A percentile compares a stretch with the other conserved stretches of the same genome.
These are phyloP conservation scores for Oxygymnocypris stewartii DNA, from an alignment of 2,113 vertebrate species.

Conservation along the genomic window DNA sequence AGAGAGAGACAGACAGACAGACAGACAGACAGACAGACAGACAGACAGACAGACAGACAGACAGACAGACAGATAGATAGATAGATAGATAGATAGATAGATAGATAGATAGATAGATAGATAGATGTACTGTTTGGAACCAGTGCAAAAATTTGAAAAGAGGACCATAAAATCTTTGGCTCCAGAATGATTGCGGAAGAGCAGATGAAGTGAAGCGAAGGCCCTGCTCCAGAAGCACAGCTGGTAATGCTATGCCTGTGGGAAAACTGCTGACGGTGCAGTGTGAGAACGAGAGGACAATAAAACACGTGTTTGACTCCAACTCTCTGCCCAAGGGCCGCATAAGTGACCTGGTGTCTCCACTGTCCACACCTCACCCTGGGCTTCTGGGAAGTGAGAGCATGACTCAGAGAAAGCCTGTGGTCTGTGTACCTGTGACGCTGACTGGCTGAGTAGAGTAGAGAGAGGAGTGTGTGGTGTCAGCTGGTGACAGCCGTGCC, in stretches of 20 bases:
- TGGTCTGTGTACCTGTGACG: constrained; percentile 3
- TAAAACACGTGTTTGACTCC: constrained; percentile 22
- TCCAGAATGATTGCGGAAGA: constrained; percentile 55
- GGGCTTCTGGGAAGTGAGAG: background rate
- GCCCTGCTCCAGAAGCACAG: constrained; percentile 58
- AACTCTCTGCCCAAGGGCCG: background rate
- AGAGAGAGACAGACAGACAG: too few species aligned
- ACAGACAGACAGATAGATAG: too few species aligned
- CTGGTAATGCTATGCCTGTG: constrained; percentile 58
- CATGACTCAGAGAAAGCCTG: background rate
- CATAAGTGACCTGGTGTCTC: background rate
- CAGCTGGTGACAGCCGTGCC: constrained; percentile 67
- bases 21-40: too few species aligned
- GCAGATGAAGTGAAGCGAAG: constrained; percentile 59
- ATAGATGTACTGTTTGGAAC: background rate
- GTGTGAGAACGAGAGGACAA: background rate
- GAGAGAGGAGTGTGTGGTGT: constrained; percentile 28
- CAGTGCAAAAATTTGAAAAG: constrained; percentile 25
- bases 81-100: too few species aligned
- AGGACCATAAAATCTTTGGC: constrained; percentile 59
- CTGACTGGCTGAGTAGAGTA: background rate
- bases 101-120: too few species aligned
- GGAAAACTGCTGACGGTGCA: constrained; percentile 51
- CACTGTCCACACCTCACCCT: background rate
- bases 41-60: too few species aligned